Evolutionary conservation across 2,888 invertebrate genomes (phyloP), one percentile per base, ranked within the genome.

Genomic region (Salpingus planirostris): DNA sequence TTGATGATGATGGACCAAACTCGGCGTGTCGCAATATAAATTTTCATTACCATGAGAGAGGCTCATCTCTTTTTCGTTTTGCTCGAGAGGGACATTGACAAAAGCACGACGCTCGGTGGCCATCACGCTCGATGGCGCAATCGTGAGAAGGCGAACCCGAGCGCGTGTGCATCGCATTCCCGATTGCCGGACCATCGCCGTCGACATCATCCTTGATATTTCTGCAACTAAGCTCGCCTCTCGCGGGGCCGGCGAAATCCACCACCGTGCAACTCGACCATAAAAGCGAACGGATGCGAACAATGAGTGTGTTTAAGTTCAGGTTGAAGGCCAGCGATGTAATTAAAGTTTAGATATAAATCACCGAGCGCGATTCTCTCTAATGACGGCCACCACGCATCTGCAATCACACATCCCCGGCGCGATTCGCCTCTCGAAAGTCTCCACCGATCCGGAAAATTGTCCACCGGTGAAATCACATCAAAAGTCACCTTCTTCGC

Each of bases 291-390:
- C n/a, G 23, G 23, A 18, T 23, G 10, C 10, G 46, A 50, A 52
- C 50, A 51, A 52, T 51, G 46, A 42, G 42, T 42, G 32, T 36
- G 34, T 36, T 48, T 47, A 46, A 51, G 52, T 52, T 54, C 52
- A 54, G 49, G 54, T 52, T 54, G 52, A 52, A 52, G 54, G 54
- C 46, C 50, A 43, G 29, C 29, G 38, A 37, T 26, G 40, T 47
- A 52, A 52, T 52, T 51, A 51, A 49, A 45, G 38, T 38, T 34
- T 29, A 39, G 49, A 52, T 51, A 47, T 38, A 48, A 49, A 49
- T 51, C 49, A 44, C 42, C 26, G 25, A 14, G 15, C 21, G 21
- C 15, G 13, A 15, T 21, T 13, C 21, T 24, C 28, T 28, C 24
- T 23, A 24, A 30, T 29, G 25, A 27, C 14, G 18, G 14, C 8